Percentiles rank a stretch among this genome's conserved stretches.
These are phyloP conservation scores for Scolopax rusticola DNA, from an alignment of 2,797 vertebrate species.

Conservation along the genomic window DNA sequence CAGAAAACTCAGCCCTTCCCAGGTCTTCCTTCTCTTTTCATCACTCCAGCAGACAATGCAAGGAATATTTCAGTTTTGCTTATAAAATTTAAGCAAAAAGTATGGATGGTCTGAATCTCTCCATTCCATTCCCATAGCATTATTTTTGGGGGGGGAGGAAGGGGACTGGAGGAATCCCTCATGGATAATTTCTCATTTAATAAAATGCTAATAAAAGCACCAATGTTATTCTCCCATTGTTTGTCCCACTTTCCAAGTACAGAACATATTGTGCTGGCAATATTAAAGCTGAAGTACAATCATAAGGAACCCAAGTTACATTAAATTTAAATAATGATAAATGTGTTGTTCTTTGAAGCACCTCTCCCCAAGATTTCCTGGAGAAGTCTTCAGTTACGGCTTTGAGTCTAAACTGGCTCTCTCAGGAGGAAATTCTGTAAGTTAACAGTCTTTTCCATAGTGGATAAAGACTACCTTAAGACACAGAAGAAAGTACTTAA, in stretches of 20 bases:
- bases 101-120: background rate
- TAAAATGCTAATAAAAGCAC: background rate
- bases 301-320: background rate
- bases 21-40: background rate
- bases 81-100: background rate
- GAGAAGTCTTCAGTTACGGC: constrained; percentile 5
- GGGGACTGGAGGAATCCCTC: background rate
- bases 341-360: background rate
- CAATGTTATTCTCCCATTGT: background rate
- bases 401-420: background rate
- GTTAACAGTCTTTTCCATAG: background rate
- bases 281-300: background rate
- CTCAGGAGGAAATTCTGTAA: background rate
- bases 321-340: background rate
- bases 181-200: background rate
- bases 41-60: background rate
- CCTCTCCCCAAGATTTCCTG: constrained; percentile 16
- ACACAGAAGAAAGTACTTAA: constrained; percentile 7
- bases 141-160: background rate
- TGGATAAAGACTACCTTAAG: constrained; percentile 15
- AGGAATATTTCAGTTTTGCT: background rate
- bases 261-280: background rate
- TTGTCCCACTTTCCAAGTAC: background rate
- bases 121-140: background rate
- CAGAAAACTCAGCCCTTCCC: background rate